Percentiles rank a stretch among this genome's conserved stretches.
Conservation (phyloP, 2,888 invertebrate genomes). For the Agonum fuliginosum region DNA sequence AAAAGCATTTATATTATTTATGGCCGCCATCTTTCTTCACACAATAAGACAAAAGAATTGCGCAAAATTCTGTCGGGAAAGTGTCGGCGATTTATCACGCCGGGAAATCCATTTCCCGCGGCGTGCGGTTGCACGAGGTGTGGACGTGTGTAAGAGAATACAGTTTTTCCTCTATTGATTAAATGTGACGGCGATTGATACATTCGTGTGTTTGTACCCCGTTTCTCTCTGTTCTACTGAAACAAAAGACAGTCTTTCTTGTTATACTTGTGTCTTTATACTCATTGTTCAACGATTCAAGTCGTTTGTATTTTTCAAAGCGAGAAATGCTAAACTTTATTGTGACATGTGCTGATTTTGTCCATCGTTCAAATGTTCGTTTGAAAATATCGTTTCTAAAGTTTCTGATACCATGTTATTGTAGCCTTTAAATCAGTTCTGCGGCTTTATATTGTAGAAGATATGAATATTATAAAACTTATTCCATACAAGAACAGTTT, state of each 20-base stretch:
- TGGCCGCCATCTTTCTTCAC: constrained; percentile 51
- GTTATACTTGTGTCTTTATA: too few relatives aligned
- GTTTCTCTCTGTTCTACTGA: not conserved
- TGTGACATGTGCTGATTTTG: too few relatives aligned
- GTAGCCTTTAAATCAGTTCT: too few relatives aligned
- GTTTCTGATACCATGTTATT: too few relatives aligned
- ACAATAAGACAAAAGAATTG: constrained; percentile 59
- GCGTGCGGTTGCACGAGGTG: constrained; percentile 19
- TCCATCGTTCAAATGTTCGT: too few relatives aligned
- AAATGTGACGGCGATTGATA: constrained; percentile 50
- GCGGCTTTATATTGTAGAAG: too few relatives aligned
- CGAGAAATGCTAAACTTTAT: too few relatives aligned
- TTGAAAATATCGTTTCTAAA: too few relatives aligned
- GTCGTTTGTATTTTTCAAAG: too few relatives aligned
- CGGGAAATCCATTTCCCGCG: constrained; percentile 48
- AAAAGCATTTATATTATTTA: constrained; percentile 57
- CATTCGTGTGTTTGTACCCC: constrained; percentile 22
- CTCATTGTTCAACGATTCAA: too few relatives aligned
- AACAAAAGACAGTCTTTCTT: not conserved
- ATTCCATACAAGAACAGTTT: too few relatives aligned
- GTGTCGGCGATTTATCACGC: constrained; percentile 53
- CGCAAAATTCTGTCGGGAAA: constrained; percentile 52
- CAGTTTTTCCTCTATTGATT: constrained; percentile 52
- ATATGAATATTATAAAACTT: too few relatives aligned
- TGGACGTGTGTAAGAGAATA: constrained; percentile 46